Evolutionary conservation across 2,888 invertebrate genomes (phyloP), one percentile per base, ranked within the genome.

Genomic region (Heliothis peltigera): DNA sequence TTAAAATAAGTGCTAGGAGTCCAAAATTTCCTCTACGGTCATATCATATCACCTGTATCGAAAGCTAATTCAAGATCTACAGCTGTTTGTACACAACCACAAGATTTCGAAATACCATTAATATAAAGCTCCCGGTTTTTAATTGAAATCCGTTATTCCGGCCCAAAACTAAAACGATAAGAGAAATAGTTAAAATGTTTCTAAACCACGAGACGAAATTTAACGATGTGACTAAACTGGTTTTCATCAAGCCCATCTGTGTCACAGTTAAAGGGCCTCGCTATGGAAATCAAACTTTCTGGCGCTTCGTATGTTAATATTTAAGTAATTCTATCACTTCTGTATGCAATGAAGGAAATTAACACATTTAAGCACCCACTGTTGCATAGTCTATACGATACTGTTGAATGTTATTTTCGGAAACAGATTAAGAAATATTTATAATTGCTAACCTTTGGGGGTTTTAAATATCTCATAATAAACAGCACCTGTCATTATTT

Each of bases 211-310:
- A 49, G 8, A 47, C 10, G 15, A 46, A 18, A 4, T 57, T 39
- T 49, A 67, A 54, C 6, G 32, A 46, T 19, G 42, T 21, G 35
- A 73, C 35, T 0, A 49, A 69, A 74, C 59, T 46, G 49, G 70
- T 67, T 53, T 32, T 51, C 12, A 17, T 22, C 8, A 18, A 8
- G 7, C 10, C n/a, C 39, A 58, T 18, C 19, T 0, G 18, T 42
- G 44, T 21, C 39, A 43, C 67, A 59, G 54, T 58, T 49, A 12
- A 12, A 67, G 46, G 53, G 59, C 32, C 18, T 51, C 17, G 22
- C 49, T 42, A 18, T 35, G 42, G 21, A 53, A 58, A 58, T 10
- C 18, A 12, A 54, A 46, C 32, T 51, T 46, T 58, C 53, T 19
- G 42, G 5, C 19, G 22, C 48, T 39, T 73, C 39, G 5, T 44